phyloP scores from a whole-genome alignment of 2,113 vertebrate species.

The Oplegnathus fasciatus region DNA sequence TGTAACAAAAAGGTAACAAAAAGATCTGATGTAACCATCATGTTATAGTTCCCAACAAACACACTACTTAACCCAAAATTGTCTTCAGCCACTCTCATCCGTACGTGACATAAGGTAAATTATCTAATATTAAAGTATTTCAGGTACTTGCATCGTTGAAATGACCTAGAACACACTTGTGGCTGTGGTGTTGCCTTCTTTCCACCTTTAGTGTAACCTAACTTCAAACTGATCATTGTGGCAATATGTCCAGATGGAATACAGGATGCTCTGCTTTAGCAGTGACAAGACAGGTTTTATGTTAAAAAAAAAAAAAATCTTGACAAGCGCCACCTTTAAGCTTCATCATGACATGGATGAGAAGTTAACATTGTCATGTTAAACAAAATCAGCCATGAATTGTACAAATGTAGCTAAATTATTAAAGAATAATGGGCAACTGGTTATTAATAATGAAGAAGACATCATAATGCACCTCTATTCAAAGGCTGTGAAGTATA shows the following conservation, averaged over 20 bases:
- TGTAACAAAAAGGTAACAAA: background rate
- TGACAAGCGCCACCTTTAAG: background rate
- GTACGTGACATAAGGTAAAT: background rate
- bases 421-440: slow-evolving; percentile 50
- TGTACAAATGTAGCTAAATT: slow-evolving; percentile 55
- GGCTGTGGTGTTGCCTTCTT: background rate
- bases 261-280: background rate
- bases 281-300: background rate
- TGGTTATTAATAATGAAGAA: slow-evolving; percentile 60
- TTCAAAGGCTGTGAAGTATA: slow-evolving; percentile 9
- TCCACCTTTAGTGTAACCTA: background rate
- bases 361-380: slow-evolving; percentile 41
- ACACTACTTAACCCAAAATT: background rate
- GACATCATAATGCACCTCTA: slow-evolving; percentile 28
- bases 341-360: background rate
- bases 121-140: background rate
- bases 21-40: background rate
- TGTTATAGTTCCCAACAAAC: background rate
- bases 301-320: background rate
- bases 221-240: background rate
- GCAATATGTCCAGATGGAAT: background rate
- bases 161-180: background rate
- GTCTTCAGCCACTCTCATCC: background rate
- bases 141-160: background rate
- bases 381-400: slow-evolving; percentile 36